Conservation (phyloP, 1,140 invertebrate genomes). For the Heliconius hewitsoni region DNA sequence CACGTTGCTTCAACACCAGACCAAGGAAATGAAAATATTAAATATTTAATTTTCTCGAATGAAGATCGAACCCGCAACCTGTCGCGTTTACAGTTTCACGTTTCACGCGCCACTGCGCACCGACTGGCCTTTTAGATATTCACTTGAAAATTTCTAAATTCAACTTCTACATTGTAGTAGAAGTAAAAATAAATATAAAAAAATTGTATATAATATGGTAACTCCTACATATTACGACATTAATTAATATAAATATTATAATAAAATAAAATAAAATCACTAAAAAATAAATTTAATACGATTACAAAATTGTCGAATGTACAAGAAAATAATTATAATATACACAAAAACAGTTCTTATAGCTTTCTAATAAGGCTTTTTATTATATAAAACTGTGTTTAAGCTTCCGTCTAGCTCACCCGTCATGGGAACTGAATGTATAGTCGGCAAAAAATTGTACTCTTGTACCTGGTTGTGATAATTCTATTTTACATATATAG, state of each 20-base stretch:
- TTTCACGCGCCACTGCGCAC: no score
- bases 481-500: constrained; percentile 11
- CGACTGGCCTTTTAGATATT: no score
- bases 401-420: constrained; percentile 47
- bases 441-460: background rate
- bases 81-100: no score
- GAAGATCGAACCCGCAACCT: no score
- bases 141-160: no score
- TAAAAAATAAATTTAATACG: background rate
- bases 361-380: constrained; percentile 35
- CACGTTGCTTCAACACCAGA: no score
- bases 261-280: background rate
- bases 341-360: constrained; percentile 32
- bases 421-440: constrained; percentile 59
- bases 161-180: no score
- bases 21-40: no score
- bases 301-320: background rate
- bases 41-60: no score
- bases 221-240: background rate
- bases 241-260: background rate
- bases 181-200: no score
- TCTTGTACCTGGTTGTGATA: background rate
- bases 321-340: background rate
- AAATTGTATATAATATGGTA: background rate
- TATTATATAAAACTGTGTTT: constrained; percentile 34